Evolutionary conservation across 2,113 vertebrate genomes (phyloP).

Genomic region (Brienomyrus brachyistius): DNA sequence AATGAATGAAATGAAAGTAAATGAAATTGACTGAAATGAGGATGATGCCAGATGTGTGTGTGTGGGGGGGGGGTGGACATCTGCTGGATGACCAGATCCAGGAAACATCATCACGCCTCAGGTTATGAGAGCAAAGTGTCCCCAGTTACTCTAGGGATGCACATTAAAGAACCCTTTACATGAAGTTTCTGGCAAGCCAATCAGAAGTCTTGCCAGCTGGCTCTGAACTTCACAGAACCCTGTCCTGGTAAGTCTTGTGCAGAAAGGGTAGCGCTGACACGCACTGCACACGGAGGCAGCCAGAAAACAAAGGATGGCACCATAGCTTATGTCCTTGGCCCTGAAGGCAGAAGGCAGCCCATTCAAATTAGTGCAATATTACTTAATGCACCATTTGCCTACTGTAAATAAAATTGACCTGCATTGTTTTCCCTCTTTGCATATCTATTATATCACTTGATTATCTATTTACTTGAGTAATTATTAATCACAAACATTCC

Average conservation of each 20-base stretch:
- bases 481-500: neutral
- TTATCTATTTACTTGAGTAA: no score
- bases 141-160: neutral
- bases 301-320: neutral
- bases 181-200: neutral
- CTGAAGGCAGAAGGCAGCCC: neutral
- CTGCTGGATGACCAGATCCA: neutral
- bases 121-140: neutral
- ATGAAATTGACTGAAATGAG: neutral
- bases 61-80: neutral
- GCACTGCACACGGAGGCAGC: neutral
- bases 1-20: neutral
- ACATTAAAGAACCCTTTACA: neutral
- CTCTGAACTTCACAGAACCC: neutral
- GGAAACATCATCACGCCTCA: neutral
- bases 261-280: neutral
- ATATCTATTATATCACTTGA: neutral
- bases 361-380: constrained; percentile 6
- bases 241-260: neutral
- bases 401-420: constrained; percentile 16
- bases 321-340: neutral
- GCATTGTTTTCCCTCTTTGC: constrained; percentile 8
- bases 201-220: neutral
- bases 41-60: neutral
- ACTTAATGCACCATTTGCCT: constrained; percentile 15